Conservation (phyloP, 2,888 invertebrate genomes). For the Drosophila rubida region DNA sequence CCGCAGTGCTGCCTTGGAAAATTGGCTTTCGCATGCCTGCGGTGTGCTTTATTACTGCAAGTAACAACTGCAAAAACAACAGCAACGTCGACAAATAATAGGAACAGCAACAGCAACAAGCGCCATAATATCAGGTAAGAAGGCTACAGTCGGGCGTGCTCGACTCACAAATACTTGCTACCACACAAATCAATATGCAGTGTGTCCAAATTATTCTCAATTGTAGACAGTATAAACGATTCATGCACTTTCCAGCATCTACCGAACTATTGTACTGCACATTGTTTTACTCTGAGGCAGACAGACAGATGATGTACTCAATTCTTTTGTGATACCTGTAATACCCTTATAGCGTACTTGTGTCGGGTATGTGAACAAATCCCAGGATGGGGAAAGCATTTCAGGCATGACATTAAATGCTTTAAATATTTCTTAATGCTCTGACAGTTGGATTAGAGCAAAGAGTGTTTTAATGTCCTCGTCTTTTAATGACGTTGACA, state of each 20-base stretch:
- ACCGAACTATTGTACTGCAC: no score
- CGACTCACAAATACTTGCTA: not conserved
- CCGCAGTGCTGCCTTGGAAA: constrained; percentile 62
- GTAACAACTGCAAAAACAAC: constrained; percentile 28
- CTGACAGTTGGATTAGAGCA: constrained; percentile 48
- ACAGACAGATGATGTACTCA: no score
- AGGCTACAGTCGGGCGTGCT: not conserved
- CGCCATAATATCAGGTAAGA: constrained; percentile 1
- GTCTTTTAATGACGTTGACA: constrained; percentile 72
- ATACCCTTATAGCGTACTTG: not conserved
- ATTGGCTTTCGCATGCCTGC: constrained; percentile 77
- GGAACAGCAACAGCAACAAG: not conserved
- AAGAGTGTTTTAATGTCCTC: constrained; percentile 43
- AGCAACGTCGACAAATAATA: not conserved
- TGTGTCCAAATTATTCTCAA: no score
- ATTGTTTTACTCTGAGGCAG: no score
- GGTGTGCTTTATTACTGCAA: constrained; percentile 70
- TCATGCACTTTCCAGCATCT: no score
- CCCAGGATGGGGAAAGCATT: constrained; percentile 20
- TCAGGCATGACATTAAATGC: constrained; percentile 52
- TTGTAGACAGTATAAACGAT: no score
- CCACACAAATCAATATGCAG: not conserved
- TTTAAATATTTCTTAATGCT: constrained; percentile 58
- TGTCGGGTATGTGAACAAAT: constrained; percentile 14
- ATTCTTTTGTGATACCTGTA: no score